Evolutionary conservation across 2,113 vertebrate genomes (phyloP).

Genomic region (Columba janthina): DNA sequence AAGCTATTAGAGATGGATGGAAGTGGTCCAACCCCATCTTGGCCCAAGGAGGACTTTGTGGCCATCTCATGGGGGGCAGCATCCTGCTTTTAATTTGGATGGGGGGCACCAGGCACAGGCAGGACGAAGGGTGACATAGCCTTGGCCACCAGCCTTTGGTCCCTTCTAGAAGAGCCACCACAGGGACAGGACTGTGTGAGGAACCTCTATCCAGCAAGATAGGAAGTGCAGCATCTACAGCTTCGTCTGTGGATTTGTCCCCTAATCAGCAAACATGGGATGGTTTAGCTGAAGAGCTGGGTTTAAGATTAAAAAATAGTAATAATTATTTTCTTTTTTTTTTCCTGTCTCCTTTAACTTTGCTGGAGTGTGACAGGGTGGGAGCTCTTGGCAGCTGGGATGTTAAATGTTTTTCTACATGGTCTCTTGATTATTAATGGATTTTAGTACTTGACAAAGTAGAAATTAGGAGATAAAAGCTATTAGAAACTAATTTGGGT

Average conservation of each 20-base stretch:
- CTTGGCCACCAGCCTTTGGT: not conserved
- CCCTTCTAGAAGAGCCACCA: not conserved
- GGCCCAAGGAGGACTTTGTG: not conserved
- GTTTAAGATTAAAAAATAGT: not conserved
- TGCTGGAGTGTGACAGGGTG: not conserved
- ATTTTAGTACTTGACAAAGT: constrained; percentile 65
- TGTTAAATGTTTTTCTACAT: constrained; percentile 53
- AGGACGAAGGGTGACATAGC: not conserved
- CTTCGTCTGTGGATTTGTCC: not conserved
- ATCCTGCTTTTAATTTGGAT: not conserved
- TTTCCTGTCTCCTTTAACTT: not conserved
- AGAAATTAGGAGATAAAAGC: constrained; percentile 68
- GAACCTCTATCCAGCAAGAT: not conserved
- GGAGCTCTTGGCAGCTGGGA: constrained; percentile 23
- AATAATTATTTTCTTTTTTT: not conserved
- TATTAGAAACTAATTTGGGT: constrained; percentile 66
- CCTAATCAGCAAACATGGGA: not conserved
- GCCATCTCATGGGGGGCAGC: not conserved
- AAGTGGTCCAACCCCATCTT: not conserved
- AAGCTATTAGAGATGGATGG: not conserved
- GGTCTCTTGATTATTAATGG: constrained; percentile 68
- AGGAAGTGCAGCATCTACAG: not conserved
- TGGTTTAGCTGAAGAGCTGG: not conserved
- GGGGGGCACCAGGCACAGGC: not conserved
- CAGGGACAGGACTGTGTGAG: rapidly evolving